Base-by-base conservation (phyloP, 1,140 invertebrate genomes). In the Lasaia peninsularis region DNA sequence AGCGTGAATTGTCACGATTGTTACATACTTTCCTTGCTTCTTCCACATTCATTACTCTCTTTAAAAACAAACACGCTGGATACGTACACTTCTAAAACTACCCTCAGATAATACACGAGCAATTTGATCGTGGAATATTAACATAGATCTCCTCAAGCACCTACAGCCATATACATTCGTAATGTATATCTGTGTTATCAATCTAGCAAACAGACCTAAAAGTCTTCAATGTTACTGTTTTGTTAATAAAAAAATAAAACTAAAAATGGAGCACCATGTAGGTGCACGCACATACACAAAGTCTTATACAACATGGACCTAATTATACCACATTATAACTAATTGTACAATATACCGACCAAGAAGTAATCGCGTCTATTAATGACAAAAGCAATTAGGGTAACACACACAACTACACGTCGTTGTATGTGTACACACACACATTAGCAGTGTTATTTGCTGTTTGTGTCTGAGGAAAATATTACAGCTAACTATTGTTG, bases 321-420 rank as follows among this genome's bases (percentile, higher is more conserved):
- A 84, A 87, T 87, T 87, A 87, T 80, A 80, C 79, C 79, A 86
- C 80, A 87, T 87, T 86, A 86, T 77, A 71, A 80, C 84, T 87
- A 85, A 87, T 87, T 84, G 82, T 84, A 86, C 80, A 76, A 82
- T 83, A 79, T 73, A 76, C 67, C 70, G 69, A 75, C 78, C 79
- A 83, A 86, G 80, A 86, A 87, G 79, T 81, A 87, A 84, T 80
- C 74, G 80, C 82, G 72, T 84, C 78, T 85, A 87, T 87, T 87
- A 87, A 87, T 84, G 84, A 87, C 84, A 83, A 86, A 84, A 81
- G 82, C 82, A 84, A 86, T 87, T 87, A 87, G 79, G 81, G 75
- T 73, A 71, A 80, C 79, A 57, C 76, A 82, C 79, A 84, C 80
- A 53, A 44, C 48, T 33, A 61, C 55, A 58, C 54, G 53, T 34